These are phyloP conservation scores for Oryzias melastigma DNA, from an alignment of 2,113 vertebrate genomes.

Conservation along the genomic window DNA sequence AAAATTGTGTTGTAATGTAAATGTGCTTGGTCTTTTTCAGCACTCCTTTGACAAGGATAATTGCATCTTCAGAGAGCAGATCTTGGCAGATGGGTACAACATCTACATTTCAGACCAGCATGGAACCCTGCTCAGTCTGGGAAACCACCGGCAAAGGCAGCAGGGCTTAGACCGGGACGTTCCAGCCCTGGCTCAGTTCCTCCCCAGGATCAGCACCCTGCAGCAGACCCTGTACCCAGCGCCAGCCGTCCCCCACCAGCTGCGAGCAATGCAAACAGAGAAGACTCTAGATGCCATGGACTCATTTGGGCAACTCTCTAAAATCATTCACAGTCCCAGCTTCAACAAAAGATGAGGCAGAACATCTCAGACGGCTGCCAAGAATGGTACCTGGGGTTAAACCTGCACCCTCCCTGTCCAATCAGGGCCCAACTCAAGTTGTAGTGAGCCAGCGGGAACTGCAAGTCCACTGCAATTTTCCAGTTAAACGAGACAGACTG, in stretches of 20 bases:
- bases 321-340: slow-evolving; percentile 86
- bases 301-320: slow-evolving; percentile 82
- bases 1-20: not conserved
- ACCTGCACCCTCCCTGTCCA: slow-evolving; percentile 1
- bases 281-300: slow-evolving; percentile 81
- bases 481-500: not conserved
- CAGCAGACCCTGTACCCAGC: slow-evolving; percentile 44
- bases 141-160: slow-evolving; percentile 78
- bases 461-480: not conserved
- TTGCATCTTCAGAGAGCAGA: slow-evolving; percentile 89
- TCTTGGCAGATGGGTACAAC: slow-evolving; percentile 86
- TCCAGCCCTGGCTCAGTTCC: slow-evolving; percentile 84
- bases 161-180: slow-evolving; percentile 74
- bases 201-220: slow-evolving; percentile 82
- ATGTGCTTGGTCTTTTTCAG: slow-evolving; percentile 59
- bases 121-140: slow-evolving; percentile 79
- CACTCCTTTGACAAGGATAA: slow-evolving; percentile 80
- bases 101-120: slow-evolving; percentile 83
- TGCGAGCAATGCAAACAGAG: slow-evolving; percentile 14
- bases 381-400: not conserved
- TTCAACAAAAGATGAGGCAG: slow-evolving; percentile 83
- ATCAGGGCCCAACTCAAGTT: not conserved
- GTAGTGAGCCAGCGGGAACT: not conserved
- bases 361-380: not conserved
- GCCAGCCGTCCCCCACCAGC: not conserved